These are phyloP conservation scores for Epistrophe grossulariae DNA, from an alignment of 2,888 invertebrate genomes.

Conservation along the genomic window DNA sequence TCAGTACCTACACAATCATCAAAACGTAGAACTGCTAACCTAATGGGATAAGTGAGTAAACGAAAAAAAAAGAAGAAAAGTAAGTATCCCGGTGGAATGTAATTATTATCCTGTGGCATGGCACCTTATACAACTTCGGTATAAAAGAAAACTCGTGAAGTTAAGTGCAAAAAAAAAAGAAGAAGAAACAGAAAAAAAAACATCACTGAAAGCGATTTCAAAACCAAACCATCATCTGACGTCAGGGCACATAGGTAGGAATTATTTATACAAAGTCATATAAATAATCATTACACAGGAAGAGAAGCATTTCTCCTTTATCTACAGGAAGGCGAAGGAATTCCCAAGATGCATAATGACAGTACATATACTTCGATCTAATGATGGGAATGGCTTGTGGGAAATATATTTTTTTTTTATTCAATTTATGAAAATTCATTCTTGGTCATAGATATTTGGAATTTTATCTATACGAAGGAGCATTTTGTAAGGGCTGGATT, in stretches of 20 bases:
- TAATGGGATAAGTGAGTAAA: constrained; percentile 36
- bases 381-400: neutral
- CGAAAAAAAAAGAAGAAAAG: constrained; percentile 27
- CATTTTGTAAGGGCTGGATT: neutral
- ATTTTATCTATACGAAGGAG: neutral
- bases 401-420: neutral
- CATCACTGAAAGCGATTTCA: neutral
- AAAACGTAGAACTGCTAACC: neutral
- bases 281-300: neutral
- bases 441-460: constrained; percentile 6
- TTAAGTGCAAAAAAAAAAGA: neutral
- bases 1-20: neutral
- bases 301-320: neutral
- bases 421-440: constrained; percentile 21
- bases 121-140: constrained; percentile 2
- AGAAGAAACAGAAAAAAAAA: neutral
- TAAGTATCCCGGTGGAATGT: constrained; percentile 54
- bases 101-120: constrained; percentile 47
- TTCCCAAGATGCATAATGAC: constrained; percentile 14
- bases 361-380: constrained; percentile 1
- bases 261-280: constrained; percentile 22
- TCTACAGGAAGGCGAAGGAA: constrained; percentile 30
- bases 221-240: constrained; percentile 1
- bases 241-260: neutral
- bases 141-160: constrained; percentile 12